These are phyloP conservation scores for Cepphus grylle DNA, from an alignment of 2,113 vertebrate species.

Conservation along the genomic window DNA sequence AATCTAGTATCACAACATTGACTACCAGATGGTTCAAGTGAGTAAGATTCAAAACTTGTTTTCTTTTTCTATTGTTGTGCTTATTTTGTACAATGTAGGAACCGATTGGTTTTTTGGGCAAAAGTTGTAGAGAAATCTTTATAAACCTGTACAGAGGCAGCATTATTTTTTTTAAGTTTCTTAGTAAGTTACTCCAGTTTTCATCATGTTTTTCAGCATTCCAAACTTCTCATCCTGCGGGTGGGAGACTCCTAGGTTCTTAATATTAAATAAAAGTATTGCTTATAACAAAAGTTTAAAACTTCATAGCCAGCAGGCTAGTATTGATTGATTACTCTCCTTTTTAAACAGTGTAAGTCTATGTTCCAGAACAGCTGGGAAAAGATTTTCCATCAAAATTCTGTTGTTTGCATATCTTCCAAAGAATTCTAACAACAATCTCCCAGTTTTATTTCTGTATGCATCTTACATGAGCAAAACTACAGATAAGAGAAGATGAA, in stretches of 20 bases:
- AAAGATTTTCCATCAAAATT: background rate
- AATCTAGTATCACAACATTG: background rate
- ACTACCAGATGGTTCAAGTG: background rate
- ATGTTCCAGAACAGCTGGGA: background rate
- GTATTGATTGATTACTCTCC: background rate
- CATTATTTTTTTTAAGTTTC: background rate
- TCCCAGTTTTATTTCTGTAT: background rate
- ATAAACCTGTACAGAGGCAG: background rate
- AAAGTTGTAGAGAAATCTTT: background rate
- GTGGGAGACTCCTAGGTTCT: background rate
- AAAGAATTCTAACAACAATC: background rate
- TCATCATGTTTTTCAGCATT: background rate
- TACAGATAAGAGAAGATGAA: background rate
- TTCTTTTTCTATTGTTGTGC: background rate
- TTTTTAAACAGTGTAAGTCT: background rate
- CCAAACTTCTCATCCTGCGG: background rate
- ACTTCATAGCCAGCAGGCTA: background rate
- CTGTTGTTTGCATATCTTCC: background rate
- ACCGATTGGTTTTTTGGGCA: rapidly evolving
- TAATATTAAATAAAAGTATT: background rate
- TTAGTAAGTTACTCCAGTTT: background rate
- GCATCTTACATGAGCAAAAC: rapidly evolving
- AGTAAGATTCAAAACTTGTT: background rate
- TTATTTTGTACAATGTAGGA: background rate
- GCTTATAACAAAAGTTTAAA: background rate